Percentiles rank a stretch among this genome's conserved stretches.
Evolutionary conservation across 2,113 vertebrate species (phyloP).

Genomic region (Nothoprocta perdicaria): DNA sequence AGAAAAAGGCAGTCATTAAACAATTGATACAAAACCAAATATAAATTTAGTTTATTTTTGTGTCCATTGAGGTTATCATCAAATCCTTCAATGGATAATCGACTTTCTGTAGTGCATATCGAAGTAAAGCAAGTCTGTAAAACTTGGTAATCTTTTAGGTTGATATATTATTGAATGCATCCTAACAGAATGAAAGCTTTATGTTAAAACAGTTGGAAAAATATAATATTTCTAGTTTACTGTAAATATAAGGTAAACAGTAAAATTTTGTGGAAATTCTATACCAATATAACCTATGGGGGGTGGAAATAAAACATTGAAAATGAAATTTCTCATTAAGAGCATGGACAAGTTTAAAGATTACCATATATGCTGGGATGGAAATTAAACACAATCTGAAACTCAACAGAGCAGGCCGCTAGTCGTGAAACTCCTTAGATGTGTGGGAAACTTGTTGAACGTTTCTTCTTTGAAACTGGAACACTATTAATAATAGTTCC

Average conservation of each 20-base stretch:
- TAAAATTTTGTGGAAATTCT: constrained; percentile 1
- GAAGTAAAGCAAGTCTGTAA: neutral
- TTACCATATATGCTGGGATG: constrained; percentile 4
- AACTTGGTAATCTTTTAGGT: neutral
- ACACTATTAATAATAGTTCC: constrained; percentile 97
- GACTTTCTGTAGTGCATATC: neutral
- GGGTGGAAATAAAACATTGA: neutral
- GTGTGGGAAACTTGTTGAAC: constrained; percentile 80
- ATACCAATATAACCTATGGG: neutral
- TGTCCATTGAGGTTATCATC: constrained; percentile 8
- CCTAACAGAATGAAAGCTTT: neutral
- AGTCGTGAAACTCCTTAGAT: constrained; percentile 74
- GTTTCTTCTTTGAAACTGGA: constrained; percentile 86
- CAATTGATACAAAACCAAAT: neutral
- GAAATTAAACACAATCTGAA: constrained; percentile 38
- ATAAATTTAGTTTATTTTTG: neutral
- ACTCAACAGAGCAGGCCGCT: constrained; percentile 56
- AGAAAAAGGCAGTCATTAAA: neutral
- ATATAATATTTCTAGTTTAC: neutral
- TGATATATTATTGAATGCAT: neutral
- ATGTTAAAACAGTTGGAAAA: neutral
- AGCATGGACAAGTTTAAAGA: neutral
- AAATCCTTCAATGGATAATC: neutral
- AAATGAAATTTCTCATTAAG: constrained; percentile 38
- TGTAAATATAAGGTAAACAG: constrained; percentile 27